Evolutionary conservation across 92 coral and sea anemone species (phyloP).

Genomic region (Palythoa grandis): DNA sequence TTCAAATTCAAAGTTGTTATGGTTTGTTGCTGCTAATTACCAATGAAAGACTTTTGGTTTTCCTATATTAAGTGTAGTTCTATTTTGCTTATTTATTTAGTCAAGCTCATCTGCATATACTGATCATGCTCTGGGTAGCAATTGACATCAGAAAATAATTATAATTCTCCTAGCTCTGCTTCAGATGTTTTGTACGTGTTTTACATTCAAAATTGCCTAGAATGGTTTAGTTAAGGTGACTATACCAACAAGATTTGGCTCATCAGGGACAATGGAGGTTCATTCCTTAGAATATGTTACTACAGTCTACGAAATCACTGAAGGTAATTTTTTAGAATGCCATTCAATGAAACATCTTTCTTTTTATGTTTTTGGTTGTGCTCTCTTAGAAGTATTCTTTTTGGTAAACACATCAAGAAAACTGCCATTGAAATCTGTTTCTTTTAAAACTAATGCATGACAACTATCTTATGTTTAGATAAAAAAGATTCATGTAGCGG

Average conservation of each 20-base stretch:
- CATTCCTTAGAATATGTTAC: constrained; percentile 38
- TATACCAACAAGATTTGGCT: background rate
- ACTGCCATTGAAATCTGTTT: no score
- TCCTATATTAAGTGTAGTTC: constrained; percentile 8
- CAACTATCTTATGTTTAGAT: background rate
- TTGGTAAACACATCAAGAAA: no score
- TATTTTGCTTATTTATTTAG: background rate
- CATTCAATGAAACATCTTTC: background rate
- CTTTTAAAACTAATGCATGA: no score
- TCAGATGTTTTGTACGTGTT: background rate
- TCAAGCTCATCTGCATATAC: constrained; percentile 37
- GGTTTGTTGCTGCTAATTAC: constrained; percentile 10
- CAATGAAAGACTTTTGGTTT: background rate
- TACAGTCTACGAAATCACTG: constrained; percentile 23
- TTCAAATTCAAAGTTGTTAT: background rate
- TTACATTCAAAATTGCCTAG: background rate
- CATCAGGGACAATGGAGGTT: constrained; percentile 24
- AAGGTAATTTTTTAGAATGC: constrained; percentile 1
- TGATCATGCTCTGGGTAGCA: background rate
- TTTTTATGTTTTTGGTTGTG: background rate
- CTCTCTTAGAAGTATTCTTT: background rate
- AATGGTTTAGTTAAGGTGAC: background rate
- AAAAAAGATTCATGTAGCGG: background rate
- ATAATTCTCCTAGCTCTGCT: background rate
- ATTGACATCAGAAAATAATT: background rate